A percentile compares a stretch with the other conserved stretches of the same genome.
Conservation (phyloP, 2,888 invertebrate species). For the Laothoe populi region DNA sequence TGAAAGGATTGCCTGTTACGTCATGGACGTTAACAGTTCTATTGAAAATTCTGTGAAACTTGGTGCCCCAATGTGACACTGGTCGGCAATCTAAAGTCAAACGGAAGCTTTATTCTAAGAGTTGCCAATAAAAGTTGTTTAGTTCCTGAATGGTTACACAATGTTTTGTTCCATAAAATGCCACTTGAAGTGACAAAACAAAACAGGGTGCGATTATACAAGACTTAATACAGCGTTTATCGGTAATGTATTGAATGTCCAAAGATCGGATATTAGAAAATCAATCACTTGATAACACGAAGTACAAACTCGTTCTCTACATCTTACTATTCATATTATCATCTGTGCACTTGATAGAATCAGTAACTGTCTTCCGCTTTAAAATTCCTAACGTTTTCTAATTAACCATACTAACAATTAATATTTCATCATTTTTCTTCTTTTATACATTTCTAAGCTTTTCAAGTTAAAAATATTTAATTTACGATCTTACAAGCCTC, state of each 20-base stretch:
- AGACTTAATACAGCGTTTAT: neutral
- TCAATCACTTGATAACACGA: constrained; percentile 8
- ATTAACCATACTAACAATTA: constrained; percentile 6
- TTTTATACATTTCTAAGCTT: neutral
- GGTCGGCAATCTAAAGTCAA: neutral
- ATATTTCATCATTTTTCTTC: neutral
- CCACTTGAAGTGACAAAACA: neutral
- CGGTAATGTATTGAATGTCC: neutral
- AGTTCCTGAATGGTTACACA: neutral
- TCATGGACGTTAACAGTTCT: constrained; percentile 12
- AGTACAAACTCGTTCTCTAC: neutral
- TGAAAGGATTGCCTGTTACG: neutral
- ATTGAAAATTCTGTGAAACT: neutral
- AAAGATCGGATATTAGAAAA: constrained; percentile 1
- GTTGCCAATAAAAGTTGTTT: neutral
- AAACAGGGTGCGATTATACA: neutral
- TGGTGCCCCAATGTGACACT: constrained; percentile 8
- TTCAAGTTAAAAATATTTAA: neutral
- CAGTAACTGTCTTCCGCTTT: constrained; percentile 13
- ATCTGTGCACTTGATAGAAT: neutral
- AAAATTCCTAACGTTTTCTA: constrained; percentile 2
- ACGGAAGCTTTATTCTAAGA: neutral
- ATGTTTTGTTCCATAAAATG: neutral
- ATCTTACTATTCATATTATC: neutral
- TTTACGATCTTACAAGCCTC: too few relatives aligned